Conservation (phyloP, 2,113 vertebrate species). For the Todiramphus saurophagus region DNA sequence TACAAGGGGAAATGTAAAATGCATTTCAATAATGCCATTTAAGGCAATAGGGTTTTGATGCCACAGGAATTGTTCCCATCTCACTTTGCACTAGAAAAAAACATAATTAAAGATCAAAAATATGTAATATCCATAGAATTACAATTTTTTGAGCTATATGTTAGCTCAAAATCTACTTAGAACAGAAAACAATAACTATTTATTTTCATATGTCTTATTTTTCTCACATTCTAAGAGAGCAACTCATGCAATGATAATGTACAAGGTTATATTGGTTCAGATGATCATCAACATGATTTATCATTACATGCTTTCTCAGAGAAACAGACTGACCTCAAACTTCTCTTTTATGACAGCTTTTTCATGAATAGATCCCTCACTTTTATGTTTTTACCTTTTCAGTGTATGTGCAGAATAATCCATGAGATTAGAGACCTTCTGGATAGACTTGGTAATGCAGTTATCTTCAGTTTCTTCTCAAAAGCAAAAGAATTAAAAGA, state of each 20-base stretch:
- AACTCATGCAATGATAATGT: not conserved
- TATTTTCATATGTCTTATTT: not conserved
- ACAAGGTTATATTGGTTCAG: not conserved
- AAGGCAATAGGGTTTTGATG: not conserved
- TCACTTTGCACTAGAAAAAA: not conserved
- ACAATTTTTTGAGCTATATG: not conserved
- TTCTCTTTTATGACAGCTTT: not conserved
- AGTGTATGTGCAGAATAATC: constrained; percentile 36
- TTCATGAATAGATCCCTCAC: not conserved
- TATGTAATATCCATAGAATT: not conserved
- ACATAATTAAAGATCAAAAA: not conserved
- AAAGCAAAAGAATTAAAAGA: not conserved
- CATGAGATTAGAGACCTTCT: constrained; percentile 62
- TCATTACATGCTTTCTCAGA: not conserved
- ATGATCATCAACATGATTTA: not conserved
- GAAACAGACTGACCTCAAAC: not conserved
- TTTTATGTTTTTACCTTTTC: constrained; percentile 66
- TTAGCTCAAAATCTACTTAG: not conserved
- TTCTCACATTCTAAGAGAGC: not conserved
- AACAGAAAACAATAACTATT: not conserved
- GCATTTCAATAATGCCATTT: not conserved
- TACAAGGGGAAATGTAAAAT: not conserved
- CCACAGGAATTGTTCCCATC: not conserved
- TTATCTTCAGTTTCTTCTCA: constrained; percentile 50
- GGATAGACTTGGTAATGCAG: constrained; percentile 55